phyloP scores from a whole-genome alignment of 2,113 vertebrate species.

The Cynoglossus semilaevis region DNA sequence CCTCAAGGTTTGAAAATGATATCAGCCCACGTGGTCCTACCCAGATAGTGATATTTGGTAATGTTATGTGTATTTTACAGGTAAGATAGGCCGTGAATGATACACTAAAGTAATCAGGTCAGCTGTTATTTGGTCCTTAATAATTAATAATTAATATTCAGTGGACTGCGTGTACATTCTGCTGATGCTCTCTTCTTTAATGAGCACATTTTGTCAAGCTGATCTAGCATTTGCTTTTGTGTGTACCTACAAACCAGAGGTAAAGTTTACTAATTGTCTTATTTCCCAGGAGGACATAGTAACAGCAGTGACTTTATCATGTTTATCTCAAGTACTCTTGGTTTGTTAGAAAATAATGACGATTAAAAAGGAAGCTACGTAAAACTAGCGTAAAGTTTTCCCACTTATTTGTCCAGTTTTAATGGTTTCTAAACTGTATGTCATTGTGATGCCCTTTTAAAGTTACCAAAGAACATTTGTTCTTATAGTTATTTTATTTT shows the following conservation, averaged over 20 bases:
- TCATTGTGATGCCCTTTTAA: too few relatives aligned
- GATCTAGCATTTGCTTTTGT: not conserved
- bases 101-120: slow-evolving; percentile 7
- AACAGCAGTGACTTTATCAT: not conserved
- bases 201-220: slow-evolving; percentile 17
- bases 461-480: too few relatives aligned
- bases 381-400: too few relatives aligned
- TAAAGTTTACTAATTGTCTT: slow-evolving; percentile 1
- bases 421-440: too few relatives aligned
- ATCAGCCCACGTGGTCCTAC: slow-evolving; percentile 21
- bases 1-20: not conserved
- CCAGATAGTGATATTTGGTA: slow-evolving; percentile 26
- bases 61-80: slow-evolving; percentile 18
- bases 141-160: slow-evolving; percentile 4
- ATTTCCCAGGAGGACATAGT: not conserved
- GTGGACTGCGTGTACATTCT: slow-evolving; percentile 1
- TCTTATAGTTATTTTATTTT: too few relatives aligned
- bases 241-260: not conserved
- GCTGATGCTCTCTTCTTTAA: slow-evolving; percentile 18
- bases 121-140: slow-evolving; percentile 9
- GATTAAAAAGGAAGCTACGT: too few relatives aligned
- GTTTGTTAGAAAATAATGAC: too few relatives aligned
- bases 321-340: too few relatives aligned
- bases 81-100: slow-evolving; percentile 14
- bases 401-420: too few relatives aligned